phyloP scores from a whole-genome alignment of 2,113 vertebrate species.

The Tinamus guttatus region DNA sequence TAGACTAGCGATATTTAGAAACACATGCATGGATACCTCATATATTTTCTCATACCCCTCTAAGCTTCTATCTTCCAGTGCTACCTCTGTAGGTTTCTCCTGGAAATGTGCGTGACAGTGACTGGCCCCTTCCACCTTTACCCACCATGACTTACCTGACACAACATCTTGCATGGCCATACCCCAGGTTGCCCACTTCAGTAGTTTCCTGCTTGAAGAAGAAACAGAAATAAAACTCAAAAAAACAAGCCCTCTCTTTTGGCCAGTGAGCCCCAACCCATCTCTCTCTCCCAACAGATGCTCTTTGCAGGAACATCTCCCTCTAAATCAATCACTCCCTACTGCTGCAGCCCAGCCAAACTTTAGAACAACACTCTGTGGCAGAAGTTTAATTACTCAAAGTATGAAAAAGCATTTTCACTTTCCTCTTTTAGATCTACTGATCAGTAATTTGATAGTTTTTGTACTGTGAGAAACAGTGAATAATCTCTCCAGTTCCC shows the following conservation, averaged over 20 bases:
- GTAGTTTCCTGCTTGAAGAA: neutral
- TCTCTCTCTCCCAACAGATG: neutral
- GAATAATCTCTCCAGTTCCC: neutral
- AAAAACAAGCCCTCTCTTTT: neutral
- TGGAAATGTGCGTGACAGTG: neutral
- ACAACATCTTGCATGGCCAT: neutral
- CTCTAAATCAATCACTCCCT: accelerated
- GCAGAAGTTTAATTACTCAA: neutral
- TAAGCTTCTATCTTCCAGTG: neutral
- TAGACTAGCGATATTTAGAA: neutral
- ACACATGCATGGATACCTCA: accelerated
- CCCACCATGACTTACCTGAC: neutral
- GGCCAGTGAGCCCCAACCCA: accelerated
- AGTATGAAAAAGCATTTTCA: neutral
- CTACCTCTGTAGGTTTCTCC: neutral
- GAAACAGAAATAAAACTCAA: neutral
- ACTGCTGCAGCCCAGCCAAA: neutral
- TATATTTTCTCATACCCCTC: neutral
- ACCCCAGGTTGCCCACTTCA: neutral
- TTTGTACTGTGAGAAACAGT: neutral
- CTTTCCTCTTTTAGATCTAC: accelerated
- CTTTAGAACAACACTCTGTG: accelerated
- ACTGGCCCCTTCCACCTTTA: neutral
- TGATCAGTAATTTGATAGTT: accelerated
- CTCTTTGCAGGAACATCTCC: neutral